Evolutionary conservation across 2,888 invertebrate genomes (phyloP), one percentile per base, ranked within the genome.

Genomic region (Laspeyria flexula): DNA sequence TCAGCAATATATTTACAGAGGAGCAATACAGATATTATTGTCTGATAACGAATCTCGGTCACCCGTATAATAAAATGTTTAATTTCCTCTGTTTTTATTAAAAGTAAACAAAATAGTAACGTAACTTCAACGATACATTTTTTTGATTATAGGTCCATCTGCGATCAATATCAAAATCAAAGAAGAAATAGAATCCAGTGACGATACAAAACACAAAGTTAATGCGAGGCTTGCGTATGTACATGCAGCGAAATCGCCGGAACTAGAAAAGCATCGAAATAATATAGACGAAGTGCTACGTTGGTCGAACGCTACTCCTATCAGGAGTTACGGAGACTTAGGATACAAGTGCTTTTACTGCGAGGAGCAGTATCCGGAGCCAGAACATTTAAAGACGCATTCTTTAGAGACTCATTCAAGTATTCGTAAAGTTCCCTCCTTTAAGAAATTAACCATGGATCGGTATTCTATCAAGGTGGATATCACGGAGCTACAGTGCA

Each of bases 231-330:
- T 13, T 31, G 13, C 13, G 13, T 0, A 7, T 13, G 7, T 25
- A 38, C 12, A 12, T 9, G 25, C 13, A 25, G 7, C 1, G 25
- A 18, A 27, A 29, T 29, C 13, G 15, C 7, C 25, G 2, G 43
- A 42, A 25, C 5, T 48, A n/a, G 6, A 18, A 9, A 48, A 47
- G 15, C 47, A 58, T 40, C 27, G 43, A 12, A 15, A 33, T 7
- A 57, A 57, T 41, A 43, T 54, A 15, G 34, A 12, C 35, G 47
- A 46, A 25, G 46, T 57, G 15, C 25, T 54, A 7, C 38, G 43
- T n/a, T 53, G 43, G 21, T 44, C 53, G 4, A 57, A 57, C 13
- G 55, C 55, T 12, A 55, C 55, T 3, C 55, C 55, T 0, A 50
- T 55, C 16, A 43, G 47, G 16, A 21, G 34, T 1, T 33, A 15